These are phyloP conservation scores for Saturnia japonica DNA, from an alignment of 2,888 invertebrate species.

Conservation along the genomic window DNA sequence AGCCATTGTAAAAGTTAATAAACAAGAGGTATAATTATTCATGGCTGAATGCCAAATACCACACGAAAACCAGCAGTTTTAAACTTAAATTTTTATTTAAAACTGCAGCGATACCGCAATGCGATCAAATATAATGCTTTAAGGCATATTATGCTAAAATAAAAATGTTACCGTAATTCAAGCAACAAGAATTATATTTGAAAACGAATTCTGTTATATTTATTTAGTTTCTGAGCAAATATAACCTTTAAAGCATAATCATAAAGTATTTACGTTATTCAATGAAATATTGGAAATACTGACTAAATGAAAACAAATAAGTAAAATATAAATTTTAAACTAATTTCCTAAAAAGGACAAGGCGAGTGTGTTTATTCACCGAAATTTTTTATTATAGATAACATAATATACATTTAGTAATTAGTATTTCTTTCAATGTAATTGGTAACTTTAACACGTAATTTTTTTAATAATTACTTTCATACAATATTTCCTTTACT, in stretches of 20 bases:
- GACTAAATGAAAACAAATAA: too few relatives aligned
- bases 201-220: not conserved
- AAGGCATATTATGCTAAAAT: constrained; percentile 34
- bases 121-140: too few relatives aligned
- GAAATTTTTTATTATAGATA: not conserved
- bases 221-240: too few relatives aligned
- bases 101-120: constrained; percentile 13
- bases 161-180: not conserved
- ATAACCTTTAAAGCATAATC: too few relatives aligned
- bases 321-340: not conserved
- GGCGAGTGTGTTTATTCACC: not conserved
- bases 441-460: not conserved
- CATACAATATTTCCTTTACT: not conserved
- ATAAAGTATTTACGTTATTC: too few relatives aligned
- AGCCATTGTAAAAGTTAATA: too few relatives aligned
- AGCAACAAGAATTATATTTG: not conserved
- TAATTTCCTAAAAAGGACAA: not conserved
- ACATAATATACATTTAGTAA: not conserved
- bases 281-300: too few relatives aligned
- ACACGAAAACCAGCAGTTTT: constrained; percentile 9
- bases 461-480: not conserved
- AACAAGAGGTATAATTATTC: too few relatives aligned
- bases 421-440: too few relatives aligned
- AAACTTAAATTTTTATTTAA: constrained; percentile 34
- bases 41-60: too few relatives aligned